Percentiles rank a stretch among this genome's conserved stretches.
Evolutionary conservation across 37 sponge, comb jelly and placozoan species (phyloP).

Genomic region (Theonella swinhoei): DNA sequence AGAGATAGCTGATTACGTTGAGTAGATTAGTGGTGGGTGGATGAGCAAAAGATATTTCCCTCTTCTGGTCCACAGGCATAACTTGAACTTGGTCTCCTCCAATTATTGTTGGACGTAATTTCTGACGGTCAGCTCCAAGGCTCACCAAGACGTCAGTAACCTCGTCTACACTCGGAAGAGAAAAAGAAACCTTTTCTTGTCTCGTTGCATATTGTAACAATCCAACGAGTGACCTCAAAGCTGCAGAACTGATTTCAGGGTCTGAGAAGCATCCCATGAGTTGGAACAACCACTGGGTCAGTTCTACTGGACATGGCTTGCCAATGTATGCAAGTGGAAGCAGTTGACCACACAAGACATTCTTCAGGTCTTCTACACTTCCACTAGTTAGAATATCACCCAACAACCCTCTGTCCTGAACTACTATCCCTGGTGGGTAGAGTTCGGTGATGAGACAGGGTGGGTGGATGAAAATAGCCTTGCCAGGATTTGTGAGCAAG

Average conservation of each 20-base stretch:
- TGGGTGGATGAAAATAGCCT: not conserved
- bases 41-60: not conserved
- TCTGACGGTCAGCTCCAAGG: not conserved
- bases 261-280: constrained; percentile 3
- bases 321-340: not conserved
- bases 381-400: not conserved
- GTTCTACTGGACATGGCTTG: not conserved
- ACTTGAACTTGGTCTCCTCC: not conserved
- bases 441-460: not conserved
- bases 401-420: not conserved
- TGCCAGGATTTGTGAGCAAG: not conserved
- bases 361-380: not conserved
- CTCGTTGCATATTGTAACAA: not conserved
- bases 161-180: not conserved
- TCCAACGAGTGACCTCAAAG: not conserved
- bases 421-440: constrained; percentile 6
- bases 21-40: not conserved
- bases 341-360: not conserved
- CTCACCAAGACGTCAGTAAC: not conserved
- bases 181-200: not conserved
- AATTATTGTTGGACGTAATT: not conserved
- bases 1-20: not conserved
- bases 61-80: not conserved
- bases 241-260: not conserved
- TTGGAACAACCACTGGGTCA: constrained; percentile 6